Conservation (phyloP, 2,888 invertebrate species). For the Orchesella flavescens region DNA sequence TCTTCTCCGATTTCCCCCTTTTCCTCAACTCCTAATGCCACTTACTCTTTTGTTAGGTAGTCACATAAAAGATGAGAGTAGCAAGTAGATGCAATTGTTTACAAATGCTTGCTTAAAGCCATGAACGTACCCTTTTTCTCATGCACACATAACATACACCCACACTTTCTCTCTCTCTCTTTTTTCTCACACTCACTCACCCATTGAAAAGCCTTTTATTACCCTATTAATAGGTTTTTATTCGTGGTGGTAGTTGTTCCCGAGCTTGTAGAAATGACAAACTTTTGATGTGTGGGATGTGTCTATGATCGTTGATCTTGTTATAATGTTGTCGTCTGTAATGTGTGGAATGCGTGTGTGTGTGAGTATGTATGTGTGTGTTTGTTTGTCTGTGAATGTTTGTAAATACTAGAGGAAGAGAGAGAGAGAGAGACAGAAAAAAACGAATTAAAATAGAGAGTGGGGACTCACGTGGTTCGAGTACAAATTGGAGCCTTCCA, state of each 20-base stretch:
- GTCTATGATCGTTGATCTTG: no score
- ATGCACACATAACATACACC: neutral
- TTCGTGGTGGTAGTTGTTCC: neutral
- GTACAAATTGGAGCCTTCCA: no score
- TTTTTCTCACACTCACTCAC: no score
- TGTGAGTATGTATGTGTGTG: no score
- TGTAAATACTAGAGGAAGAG: no score
- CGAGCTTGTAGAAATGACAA: neutral
- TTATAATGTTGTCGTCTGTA: no score
- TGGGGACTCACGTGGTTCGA: no score
- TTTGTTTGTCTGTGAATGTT: no score
- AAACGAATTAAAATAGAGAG: no score
- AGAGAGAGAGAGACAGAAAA: no score
- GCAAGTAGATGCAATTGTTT: neutral
- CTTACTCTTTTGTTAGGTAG: neutral
- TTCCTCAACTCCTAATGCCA: neutral
- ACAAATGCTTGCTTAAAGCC: neutral
- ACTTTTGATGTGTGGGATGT: neutral
- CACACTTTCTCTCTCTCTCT: no score
- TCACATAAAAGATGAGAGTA: neutral
- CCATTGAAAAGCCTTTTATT: neutral
- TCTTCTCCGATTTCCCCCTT: neutral
- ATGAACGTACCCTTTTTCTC: neutral
- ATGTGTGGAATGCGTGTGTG: no score
- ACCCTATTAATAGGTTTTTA: slow-evolving; percentile 6